Evolutionary conservation across 2,113 vertebrate genomes (phyloP).

Genomic region (Leuciscus idus): DNA sequence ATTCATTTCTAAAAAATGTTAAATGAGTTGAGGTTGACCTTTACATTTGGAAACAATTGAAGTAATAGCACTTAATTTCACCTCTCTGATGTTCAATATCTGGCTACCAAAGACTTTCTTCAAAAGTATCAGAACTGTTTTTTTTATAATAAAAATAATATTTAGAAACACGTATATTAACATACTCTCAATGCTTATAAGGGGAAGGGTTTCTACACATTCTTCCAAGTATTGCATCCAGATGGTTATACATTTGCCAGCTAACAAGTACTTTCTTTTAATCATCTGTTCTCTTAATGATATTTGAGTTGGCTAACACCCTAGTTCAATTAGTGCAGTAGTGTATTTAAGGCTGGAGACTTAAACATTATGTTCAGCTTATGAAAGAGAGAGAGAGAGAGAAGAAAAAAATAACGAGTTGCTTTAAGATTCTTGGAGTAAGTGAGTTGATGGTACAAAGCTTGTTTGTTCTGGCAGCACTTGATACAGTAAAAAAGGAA

Average conservation of each 20-base stretch:
- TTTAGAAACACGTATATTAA: background rate
- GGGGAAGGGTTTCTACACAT: background rate
- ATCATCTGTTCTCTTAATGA: slow-evolving; percentile 44
- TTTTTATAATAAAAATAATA: background rate
- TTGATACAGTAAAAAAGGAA: background rate
- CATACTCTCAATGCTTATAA: background rate
- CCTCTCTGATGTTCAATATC: background rate
- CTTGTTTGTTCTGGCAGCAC: slow-evolving; percentile 25
- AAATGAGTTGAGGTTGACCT: background rate
- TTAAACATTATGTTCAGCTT: background rate
- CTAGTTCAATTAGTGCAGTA: slow-evolving; percentile 20
- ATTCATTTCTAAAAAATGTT: background rate
- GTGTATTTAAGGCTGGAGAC: background rate
- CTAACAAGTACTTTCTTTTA: slow-evolving; percentile 45
- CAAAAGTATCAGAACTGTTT: background rate
- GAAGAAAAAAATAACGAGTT: background rate
- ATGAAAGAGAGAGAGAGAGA: background rate
- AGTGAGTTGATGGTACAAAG: slow-evolving; percentile 28
- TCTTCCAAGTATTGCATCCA: slow-evolving; percentile 21
- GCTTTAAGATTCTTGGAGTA: slow-evolving; percentile 17
- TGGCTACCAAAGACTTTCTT: background rate
- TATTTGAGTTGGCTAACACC: slow-evolving; percentile 41
- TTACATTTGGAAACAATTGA: background rate
- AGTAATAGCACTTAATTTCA: background rate
- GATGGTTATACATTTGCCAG: slow-evolving; percentile 23